A percentile compares a stretch with the other conserved stretches of the same genome.
Evolutionary conservation across 2,888 invertebrate species (phyloP).

Genomic region (Idaea dimidiata): DNA sequence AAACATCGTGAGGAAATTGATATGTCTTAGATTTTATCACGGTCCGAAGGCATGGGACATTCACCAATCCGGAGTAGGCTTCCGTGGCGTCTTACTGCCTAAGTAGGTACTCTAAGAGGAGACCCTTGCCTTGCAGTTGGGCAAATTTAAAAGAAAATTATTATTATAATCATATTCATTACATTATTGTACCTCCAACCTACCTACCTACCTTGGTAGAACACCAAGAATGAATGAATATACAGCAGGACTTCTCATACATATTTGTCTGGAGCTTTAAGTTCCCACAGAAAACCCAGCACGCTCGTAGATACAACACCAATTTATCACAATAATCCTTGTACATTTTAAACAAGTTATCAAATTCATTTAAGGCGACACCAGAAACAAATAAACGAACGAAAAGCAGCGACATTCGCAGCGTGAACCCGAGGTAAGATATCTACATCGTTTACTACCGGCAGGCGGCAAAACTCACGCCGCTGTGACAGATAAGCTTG

Average conservation of each 20-base stretch:
- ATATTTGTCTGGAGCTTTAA: background rate
- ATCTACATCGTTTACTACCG: slow-evolving; percentile 58
- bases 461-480: slow-evolving; percentile 42
- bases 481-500: slow-evolving; percentile 55
- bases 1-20: no score
- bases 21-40: no score
- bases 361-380: slow-evolving; percentile 41
- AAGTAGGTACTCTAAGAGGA: no score
- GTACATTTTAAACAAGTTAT: slow-evolving; percentile 35
- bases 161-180: no score
- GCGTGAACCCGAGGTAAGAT: slow-evolving; percentile 66
- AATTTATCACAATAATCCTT: slow-evolving; percentile 5
- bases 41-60: no score
- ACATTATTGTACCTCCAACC: no score
- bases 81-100: no score
- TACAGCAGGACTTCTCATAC: background rate
- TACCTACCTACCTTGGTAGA: no score
- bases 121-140: no score
- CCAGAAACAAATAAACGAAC: slow-evolving; percentile 60
- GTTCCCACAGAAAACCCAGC: background rate
- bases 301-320: background rate
- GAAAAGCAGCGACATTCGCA: slow-evolving; percentile 55
- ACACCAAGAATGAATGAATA: background rate
- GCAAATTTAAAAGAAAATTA: no score
- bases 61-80: no score